Percentiles rank a stretch among this genome's conserved stretches.
Conservation (phyloP, 2,113 vertebrate species). For the Haemorhous mexicanus region DNA sequence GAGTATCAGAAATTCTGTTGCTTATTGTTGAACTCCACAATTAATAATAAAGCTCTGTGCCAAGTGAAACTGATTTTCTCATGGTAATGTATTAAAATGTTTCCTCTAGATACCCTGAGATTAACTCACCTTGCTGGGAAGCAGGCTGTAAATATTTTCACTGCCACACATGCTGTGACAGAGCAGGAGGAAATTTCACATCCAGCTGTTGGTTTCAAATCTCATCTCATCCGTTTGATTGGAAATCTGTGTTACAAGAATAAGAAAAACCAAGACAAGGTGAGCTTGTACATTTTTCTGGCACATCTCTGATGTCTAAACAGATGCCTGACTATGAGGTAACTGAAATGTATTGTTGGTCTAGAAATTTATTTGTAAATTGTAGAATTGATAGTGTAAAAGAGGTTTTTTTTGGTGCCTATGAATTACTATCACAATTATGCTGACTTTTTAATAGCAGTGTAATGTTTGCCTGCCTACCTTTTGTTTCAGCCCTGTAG, state of each 20-base stretch:
- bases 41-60: not conserved
- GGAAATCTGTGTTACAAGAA: slow-evolving; percentile 83
- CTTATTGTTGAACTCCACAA: not conserved
- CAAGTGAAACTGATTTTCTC: not conserved
- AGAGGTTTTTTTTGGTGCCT: not conserved
- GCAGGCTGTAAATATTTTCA: slow-evolving; percentile 82
- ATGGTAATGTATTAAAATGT: not conserved
- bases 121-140: slow-evolving; percentile 84
- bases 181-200: slow-evolving; percentile 69
- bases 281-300: slow-evolving; percentile 28
- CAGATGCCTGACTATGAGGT: not conserved
- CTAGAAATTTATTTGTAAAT: not conserved
- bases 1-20: not conserved
- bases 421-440: not conserved
- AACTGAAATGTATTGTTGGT: not conserved
- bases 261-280: slow-evolving; percentile 85
- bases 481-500: not conserved
- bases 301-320: not conserved
- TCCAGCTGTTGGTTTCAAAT: slow-evolving; percentile 85
- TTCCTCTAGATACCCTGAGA: slow-evolving; percentile 80
- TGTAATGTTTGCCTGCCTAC: not conserved
- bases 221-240: slow-evolving; percentile 89
- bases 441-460: not conserved
- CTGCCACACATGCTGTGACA: slow-evolving; percentile 71
- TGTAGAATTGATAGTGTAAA: not conserved